Conservation (phyloP, 2,113 vertebrate genomes). For the Pterophyllum scalare region DNA sequence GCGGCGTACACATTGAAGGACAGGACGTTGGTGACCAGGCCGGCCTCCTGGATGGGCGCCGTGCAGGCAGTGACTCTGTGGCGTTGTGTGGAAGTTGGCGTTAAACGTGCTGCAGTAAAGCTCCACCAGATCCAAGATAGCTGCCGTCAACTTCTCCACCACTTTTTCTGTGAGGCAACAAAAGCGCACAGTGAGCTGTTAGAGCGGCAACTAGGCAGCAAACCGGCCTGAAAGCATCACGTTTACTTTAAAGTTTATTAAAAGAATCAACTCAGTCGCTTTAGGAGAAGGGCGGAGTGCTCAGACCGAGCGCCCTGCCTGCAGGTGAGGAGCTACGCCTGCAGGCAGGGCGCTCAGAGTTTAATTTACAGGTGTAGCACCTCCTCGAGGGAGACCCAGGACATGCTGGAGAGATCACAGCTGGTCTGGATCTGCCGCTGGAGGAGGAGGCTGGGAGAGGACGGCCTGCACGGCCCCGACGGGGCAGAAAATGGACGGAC, state of each 20-base stretch:
- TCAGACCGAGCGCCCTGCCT: no score
- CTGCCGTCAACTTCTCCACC: conserved; percentile 90
- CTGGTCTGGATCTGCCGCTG: no score
- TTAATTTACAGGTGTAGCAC: no score
- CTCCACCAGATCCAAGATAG: conserved; percentile 93
- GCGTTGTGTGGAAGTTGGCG: conserved; percentile 90
- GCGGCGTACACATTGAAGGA: conserved; percentile 91
- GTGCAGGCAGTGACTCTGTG: conserved; percentile 77
- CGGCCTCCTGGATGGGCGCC: conserved; percentile 84
- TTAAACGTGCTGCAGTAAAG: conserved; percentile 96
- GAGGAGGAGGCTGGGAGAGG: no score
- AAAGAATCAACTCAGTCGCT: no score
- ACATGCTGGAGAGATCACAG: no score
- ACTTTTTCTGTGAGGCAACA: conserved; percentile 81
- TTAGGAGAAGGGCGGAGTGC: no score
- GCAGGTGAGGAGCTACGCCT: no score
- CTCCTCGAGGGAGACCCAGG: no score
- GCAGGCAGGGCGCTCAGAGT: no score
- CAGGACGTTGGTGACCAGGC: conserved; percentile 84
- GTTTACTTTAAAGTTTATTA: not conserved
- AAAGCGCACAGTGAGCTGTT: accelerated
- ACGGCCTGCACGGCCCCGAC: no score
- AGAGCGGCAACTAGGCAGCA: not conserved
- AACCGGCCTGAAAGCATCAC: not conserved
- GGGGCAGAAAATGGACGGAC: no score